Evolutionary conservation across 2,888 invertebrate genomes (phyloP).

Genomic region (Metellina segmentata): DNA sequence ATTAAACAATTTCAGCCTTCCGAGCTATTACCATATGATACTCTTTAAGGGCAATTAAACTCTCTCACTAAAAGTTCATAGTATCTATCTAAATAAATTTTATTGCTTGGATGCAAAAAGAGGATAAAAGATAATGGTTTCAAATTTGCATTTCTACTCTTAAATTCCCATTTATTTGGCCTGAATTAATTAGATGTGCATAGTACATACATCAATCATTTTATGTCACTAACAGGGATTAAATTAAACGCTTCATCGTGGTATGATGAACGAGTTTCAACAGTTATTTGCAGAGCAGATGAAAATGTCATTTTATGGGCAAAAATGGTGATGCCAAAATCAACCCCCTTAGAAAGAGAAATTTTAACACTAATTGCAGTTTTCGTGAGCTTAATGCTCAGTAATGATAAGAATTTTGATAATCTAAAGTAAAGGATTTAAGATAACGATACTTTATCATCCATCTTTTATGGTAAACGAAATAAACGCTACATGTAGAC

Average conservation of each 20-base stretch:
- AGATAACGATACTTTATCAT: too few species aligned
- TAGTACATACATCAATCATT: slow-evolving; percentile 51
- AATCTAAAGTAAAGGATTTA: too few species aligned
- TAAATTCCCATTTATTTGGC: slow-evolving; percentile 39
- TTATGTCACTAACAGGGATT: slow-evolving; percentile 62
- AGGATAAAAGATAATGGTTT: slow-evolving; percentile 55
- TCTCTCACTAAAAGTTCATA: slow-evolving; percentile 12
- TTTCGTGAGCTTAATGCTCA: neutral
- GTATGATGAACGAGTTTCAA: neutral
- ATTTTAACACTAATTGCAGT: slow-evolving; percentile 14
- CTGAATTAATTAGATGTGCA: slow-evolving; percentile 58
- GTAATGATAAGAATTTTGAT: too few species aligned
- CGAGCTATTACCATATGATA: neutral
- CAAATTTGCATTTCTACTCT: slow-evolving; percentile 58
- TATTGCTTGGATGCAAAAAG: slow-evolving; percentile 26
- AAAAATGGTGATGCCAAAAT: slow-evolving; percentile 25
- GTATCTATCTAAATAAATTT: slow-evolving; percentile 37
- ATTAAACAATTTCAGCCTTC: neutral
- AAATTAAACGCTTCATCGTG: slow-evolving; percentile 58
- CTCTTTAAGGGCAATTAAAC: neutral
- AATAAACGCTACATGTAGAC: too few species aligned
- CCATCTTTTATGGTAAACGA: too few species aligned
- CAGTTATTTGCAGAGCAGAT: neutral
- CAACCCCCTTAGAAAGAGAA: slow-evolving; percentile 4
- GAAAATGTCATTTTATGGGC: slow-evolving; percentile 13